These are phyloP conservation scores for Peucedramus taeniatus DNA, from an alignment of 2,113 vertebrate genomes.

Conservation along the genomic window DNA sequence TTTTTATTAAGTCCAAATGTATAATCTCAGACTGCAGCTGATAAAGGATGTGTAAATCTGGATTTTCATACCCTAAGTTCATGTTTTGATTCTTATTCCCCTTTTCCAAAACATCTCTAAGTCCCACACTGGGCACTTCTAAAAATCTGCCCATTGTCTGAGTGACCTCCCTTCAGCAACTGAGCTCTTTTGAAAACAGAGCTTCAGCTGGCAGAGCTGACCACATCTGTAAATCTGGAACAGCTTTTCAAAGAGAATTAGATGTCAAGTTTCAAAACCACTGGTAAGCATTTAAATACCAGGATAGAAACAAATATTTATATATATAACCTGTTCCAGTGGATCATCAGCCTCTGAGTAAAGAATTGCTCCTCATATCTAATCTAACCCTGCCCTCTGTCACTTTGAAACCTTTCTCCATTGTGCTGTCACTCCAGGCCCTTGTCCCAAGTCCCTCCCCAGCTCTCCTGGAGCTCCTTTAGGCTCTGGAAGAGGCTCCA, in stretches of 20 bases:
- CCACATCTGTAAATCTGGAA: constrained; percentile 3
- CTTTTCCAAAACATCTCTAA: not conserved
- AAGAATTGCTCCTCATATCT: not conserved
- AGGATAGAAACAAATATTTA: not conserved
- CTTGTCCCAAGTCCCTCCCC: not conserved
- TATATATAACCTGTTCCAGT: not conserved
- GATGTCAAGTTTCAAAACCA: not conserved
- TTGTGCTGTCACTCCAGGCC: rapidly evolving
- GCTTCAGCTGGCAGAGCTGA: not conserved
- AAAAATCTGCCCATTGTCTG: not conserved
- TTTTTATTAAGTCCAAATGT: not conserved
- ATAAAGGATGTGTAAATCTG: not conserved
- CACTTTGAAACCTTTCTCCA: not conserved
- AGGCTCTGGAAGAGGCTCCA: not conserved
- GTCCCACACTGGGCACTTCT: not conserved
- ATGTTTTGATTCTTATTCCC: not conserved
- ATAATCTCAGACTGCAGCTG: not conserved
- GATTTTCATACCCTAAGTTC: not conserved
- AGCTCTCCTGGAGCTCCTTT: not conserved
- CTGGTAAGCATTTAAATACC: not conserved
- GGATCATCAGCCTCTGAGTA: not conserved
- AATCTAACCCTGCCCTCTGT: not conserved
- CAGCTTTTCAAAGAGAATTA: constrained; percentile 23
- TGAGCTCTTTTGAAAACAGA: not conserved
- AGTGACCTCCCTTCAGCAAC: not conserved